Evolutionary conservation across 2,888 invertebrate genomes (phyloP).

Genomic region (Congeria kusceri): DNA sequence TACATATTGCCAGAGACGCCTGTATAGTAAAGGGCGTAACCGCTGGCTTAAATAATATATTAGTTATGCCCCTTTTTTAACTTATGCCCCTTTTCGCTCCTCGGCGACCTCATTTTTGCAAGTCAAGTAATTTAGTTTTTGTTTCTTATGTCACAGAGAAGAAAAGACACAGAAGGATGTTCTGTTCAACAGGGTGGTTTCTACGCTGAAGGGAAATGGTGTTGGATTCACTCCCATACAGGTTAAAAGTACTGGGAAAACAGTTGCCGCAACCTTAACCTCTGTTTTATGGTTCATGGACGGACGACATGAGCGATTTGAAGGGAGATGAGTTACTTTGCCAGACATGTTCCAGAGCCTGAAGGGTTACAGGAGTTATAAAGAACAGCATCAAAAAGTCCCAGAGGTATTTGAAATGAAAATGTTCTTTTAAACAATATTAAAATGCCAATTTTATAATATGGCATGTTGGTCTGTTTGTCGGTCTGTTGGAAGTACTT

Average conservation of each 20-base stretch:
- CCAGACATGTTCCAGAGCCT: constrained; percentile 14
- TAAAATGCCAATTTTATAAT: no score
- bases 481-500: no score
- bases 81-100: no score
- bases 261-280: constrained; percentile 7
- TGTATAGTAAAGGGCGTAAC: no score
- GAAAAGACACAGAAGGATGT: constrained; percentile 13
- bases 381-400: constrained; percentile 3
- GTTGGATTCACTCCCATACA: constrained; percentile 7
- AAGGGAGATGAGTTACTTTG: background rate
- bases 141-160: no score
- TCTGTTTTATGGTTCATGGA: constrained; percentile 21
- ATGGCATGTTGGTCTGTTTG: no score
- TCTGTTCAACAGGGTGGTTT: constrained; percentile 12
- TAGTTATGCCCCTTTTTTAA: no score
- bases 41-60: no score
- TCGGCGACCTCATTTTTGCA: no score
- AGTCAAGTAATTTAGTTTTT: no score
- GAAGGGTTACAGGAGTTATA: constrained; percentile 9
- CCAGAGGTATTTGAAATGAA: background rate
- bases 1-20: no score
- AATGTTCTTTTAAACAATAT: no score
- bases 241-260: constrained; percentile 15
- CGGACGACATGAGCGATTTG: background rate
- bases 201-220: background rate